phyloP scores from a whole-genome alignment of 2,797 vertebrate genomes.

The Danio choprae region DNA sequence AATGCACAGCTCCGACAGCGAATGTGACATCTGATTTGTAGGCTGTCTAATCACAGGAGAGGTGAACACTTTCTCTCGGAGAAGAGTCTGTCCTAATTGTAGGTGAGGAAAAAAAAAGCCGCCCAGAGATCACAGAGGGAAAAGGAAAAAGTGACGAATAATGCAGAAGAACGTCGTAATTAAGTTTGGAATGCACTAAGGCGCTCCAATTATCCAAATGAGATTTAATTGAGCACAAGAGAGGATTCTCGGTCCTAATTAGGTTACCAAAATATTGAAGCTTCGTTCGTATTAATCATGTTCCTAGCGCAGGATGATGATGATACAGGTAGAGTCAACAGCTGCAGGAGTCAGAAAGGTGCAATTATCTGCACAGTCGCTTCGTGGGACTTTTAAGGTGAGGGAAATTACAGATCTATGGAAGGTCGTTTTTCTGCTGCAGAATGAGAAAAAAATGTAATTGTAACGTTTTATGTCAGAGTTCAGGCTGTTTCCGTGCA shows the following conservation, averaged over 20 bases:
- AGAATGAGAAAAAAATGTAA: too few relatives aligned
- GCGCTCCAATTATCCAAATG: slow-evolving; percentile 73
- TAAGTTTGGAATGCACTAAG: slow-evolving; percentile 62
- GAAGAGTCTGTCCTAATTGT: slow-evolving; percentile 42
- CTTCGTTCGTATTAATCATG: slow-evolving; percentile 56
- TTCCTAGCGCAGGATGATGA: slow-evolving; percentile 14
- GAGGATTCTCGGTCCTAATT: slow-evolving; percentile 68
- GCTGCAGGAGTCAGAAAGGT: slow-evolving; percentile 2
- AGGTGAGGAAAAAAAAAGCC: slow-evolving; percentile 8
- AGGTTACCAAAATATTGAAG: slow-evolving; percentile 73
- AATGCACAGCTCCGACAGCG: slow-evolving; percentile 8
- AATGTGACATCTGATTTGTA: slow-evolving; percentile 57
- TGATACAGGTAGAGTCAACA: background rate
- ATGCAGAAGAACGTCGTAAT: slow-evolving; percentile 47
- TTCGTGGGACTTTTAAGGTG: background rate
- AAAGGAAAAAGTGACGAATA: background rate
- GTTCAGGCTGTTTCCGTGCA: too few relatives aligned
- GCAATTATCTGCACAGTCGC: slow-evolving; percentile 5
- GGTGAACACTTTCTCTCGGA: slow-evolving; percentile 40
- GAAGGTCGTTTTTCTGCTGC: background rate
- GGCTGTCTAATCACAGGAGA: slow-evolving; percentile 46
- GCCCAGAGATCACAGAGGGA: slow-evolving; percentile 8
- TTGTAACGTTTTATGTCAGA: too few relatives aligned
- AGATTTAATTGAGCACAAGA: slow-evolving; percentile 69
- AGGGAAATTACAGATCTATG: background rate